Evolutionary conservation across 2,113 vertebrate species (phyloP).

Genomic region (Lucifuga dentata): DNA sequence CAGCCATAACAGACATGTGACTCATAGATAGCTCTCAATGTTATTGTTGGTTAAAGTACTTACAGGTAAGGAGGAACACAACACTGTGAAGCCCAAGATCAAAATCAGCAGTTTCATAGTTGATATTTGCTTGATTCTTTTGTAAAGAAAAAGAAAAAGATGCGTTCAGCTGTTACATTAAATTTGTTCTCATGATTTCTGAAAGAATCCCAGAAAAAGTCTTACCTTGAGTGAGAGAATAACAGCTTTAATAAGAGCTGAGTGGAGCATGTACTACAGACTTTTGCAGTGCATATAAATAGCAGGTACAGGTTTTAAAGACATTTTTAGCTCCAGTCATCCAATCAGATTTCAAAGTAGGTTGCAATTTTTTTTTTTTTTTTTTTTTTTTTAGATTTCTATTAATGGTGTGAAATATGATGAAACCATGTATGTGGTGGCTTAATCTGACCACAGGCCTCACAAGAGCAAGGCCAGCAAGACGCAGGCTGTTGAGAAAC

Average conservation of each 20-base stretch:
- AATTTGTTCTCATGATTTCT: background rate
- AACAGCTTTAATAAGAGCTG: background rate
- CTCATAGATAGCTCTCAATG: background rate
- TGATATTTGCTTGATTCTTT: background rate
- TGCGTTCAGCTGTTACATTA: background rate
- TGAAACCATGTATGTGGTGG: background rate
- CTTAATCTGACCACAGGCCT: constrained; percentile 4
- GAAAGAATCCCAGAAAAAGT: background rate
- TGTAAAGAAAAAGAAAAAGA: background rate
- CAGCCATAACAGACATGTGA: background rate
- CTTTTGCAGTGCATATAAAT: background rate
- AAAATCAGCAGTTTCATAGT: constrained; percentile 37
- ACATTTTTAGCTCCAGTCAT: background rate
- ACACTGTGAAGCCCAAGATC: constrained; percentile 33
- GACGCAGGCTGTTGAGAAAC: background rate
- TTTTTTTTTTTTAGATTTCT: background rate
- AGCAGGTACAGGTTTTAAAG: constrained; percentile 21
- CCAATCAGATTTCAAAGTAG: constrained; percentile 38
- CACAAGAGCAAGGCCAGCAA: background rate
- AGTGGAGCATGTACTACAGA: background rate
- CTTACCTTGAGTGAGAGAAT: constrained; percentile 20
- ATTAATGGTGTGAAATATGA: constrained; percentile 2
- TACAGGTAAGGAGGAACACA: constrained; percentile 35
- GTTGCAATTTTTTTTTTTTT: background rate
- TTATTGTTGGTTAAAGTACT: constrained; percentile 1